Evolutionary conservation across 2,797 vertebrate species (phyloP), one percentile per base, ranked within the genome.

Genomic region (Cirrhinus mrigala): DNA sequence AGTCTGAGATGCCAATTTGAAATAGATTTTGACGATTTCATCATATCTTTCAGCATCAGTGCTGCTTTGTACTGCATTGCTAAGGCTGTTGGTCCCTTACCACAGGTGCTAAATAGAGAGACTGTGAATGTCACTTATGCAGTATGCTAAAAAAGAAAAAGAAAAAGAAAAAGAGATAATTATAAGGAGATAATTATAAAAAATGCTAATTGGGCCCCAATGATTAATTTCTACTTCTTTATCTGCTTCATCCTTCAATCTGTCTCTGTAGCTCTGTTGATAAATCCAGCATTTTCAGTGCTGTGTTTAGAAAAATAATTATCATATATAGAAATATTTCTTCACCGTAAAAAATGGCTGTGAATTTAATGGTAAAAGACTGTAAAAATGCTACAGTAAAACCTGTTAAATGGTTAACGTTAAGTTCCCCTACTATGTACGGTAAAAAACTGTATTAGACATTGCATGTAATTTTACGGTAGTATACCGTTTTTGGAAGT

Each of bases 151-250:
- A 85, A 91, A 7, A 44, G 8, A 46, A 46, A 46, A 10, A 37
- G 33, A 37, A 83, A 84, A 71, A 74, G 88, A 87, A 89, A 82
- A 90, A 88, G 91, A 94, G 86, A 90, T 91, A 89, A 93, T 94
- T 92, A 95, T 94, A 91, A 89, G 88, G 91, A 94, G 86, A 90
- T 91, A 89, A 93, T 94, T 92, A 95, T 94, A 91, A 89, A 46
- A 22, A 94, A 94, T 92, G 92, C 90, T 95, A 94, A 94, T 95
- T 94, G 93, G 87, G 81, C 93, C 94, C 92, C 89, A 93, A 91
- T 92, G 94, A 93, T 95, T 95, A 89, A 95, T 94, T 95, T 92
- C 87, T 85, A 79, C 84, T 86, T 82, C 88, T 92, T 92, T 91
- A 93, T 91, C 90, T 87, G 88, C 85, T 83, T 84, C 71, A 82